Percentiles rank a stretch among this genome's conserved stretches.
These are phyloP conservation scores for Naja naja DNA, from an alignment of 2,113 vertebrate genomes.

Conservation along the genomic window DNA sequence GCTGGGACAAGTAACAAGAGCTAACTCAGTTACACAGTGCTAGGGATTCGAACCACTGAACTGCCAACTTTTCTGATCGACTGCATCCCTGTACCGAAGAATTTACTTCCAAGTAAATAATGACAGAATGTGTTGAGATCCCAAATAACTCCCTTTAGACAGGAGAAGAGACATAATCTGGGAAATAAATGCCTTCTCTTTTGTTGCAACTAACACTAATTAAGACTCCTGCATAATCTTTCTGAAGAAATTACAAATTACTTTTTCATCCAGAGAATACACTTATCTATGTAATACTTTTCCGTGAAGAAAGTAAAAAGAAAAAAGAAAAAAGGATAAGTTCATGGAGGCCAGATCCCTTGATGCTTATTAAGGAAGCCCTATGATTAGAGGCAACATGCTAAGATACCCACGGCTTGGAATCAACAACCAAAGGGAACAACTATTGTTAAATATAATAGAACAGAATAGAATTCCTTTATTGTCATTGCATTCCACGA, in stretches of 20 bases:
- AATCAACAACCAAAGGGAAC: background rate
- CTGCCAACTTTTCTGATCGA: too few species aligned
- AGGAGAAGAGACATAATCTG: background rate
- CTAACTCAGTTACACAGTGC: too few species aligned
- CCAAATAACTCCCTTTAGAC: background rate
- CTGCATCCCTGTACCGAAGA: background rate
- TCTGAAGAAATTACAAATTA: background rate
- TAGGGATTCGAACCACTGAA: too few species aligned
- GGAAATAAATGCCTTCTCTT: constrained; percentile 3
- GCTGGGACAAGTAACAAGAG: too few species aligned
- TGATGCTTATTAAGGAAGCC: background rate
- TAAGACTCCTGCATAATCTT: background rate
- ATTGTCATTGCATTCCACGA: too few species aligned
- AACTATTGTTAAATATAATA: background rate
- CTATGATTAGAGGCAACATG: background rate
- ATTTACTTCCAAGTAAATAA: background rate
- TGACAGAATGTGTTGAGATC: background rate
- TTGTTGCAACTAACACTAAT: background rate
- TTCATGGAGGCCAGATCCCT: background rate
- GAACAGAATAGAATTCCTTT: too few species aligned
- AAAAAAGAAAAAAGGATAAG: background rate
- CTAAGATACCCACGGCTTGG: background rate
- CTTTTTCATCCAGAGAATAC: background rate
- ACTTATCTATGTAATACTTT: background rate
- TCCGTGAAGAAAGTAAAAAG: background rate